A percentile compares a stretch with the other conserved stretches of the same genome.
These are phyloP conservation scores for Tonatia bakeri DNA, from an alignment of 2,113 vertebrate genomes.

Conservation along the genomic window DNA sequence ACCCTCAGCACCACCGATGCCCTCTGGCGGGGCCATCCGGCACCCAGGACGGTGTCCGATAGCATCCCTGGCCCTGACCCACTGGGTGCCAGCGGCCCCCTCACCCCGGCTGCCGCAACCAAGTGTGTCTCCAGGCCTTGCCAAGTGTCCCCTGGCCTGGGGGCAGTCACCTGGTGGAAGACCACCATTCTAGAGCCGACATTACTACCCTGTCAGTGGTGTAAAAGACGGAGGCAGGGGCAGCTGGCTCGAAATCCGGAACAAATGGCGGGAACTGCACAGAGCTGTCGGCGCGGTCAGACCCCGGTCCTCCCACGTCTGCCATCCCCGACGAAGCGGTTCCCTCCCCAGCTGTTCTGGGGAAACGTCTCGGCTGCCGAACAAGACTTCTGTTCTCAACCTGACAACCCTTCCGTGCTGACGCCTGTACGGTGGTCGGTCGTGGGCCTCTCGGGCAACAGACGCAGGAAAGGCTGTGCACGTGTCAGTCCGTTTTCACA, in stretches of 20 bases:
- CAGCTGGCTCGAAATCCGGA: neutral
- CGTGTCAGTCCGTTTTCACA: too few relatives aligned
- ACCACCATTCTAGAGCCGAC: neutral
- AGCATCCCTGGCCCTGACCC: too few relatives aligned
- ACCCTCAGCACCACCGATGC: neutral
- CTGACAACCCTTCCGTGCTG: too few relatives aligned
- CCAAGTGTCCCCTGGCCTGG: neutral
- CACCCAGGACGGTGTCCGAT: accelerated
- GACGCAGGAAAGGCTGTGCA: too few relatives aligned
- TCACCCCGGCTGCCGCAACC: neutral
- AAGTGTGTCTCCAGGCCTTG: neutral
- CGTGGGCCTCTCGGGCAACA: too few relatives aligned
- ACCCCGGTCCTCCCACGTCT: too few relatives aligned
- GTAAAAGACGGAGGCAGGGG: neutral
- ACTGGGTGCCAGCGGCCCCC: neutral
- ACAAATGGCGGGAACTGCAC: accelerated
- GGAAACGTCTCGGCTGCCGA: too few relatives aligned
- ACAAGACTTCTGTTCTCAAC: too few relatives aligned
- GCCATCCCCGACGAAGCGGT: too few relatives aligned
- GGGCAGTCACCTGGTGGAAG: neutral
- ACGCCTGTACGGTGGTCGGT: too few relatives aligned
- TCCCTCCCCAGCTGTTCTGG: too few relatives aligned
- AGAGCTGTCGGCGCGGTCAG: neutral
- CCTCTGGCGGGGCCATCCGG: neutral
- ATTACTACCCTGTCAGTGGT: too few relatives aligned